Conservation (phyloP, 2,797 vertebrate species). For the Tarsius wallacei region DNA sequence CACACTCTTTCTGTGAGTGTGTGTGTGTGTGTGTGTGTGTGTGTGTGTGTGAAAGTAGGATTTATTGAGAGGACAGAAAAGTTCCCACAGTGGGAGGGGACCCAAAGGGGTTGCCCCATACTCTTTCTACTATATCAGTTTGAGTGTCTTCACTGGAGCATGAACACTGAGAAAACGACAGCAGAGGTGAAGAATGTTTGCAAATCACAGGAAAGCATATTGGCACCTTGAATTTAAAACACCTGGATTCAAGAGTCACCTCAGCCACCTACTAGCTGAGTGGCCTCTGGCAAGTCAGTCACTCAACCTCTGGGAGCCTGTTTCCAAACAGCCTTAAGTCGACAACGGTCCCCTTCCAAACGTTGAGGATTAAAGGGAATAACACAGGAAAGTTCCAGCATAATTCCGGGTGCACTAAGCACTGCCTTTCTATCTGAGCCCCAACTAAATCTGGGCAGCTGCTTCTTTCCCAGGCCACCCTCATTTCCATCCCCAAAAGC, state of each 20-base stretch:
- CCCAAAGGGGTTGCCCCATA: too few relatives aligned
- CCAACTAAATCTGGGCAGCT: not conserved
- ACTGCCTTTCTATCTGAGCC: not conserved
- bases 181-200: not conserved
- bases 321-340: not conserved
- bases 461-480: not conserved
- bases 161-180: not conserved
- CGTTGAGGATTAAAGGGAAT: not conserved
- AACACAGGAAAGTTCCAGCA: not conserved
- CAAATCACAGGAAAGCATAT: not conserved
- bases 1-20: too few relatives aligned
- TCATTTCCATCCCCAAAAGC: not conserved
- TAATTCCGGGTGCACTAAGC: not conserved
- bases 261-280: not conserved
- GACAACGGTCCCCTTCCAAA: not conserved
- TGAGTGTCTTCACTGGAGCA: not conserved
- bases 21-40: too few relatives aligned
- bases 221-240: not conserved
- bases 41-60: too few relatives aligned
- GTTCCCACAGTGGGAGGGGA: too few relatives aligned
- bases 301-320: not conserved
- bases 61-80: too few relatives aligned
- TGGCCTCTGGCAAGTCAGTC: not conserved
- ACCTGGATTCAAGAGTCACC: not conserved
- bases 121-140: not conserved